Evolutionary conservation across 2,113 vertebrate genomes (phyloP).

Genomic region (Rutilus rutilus): DNA sequence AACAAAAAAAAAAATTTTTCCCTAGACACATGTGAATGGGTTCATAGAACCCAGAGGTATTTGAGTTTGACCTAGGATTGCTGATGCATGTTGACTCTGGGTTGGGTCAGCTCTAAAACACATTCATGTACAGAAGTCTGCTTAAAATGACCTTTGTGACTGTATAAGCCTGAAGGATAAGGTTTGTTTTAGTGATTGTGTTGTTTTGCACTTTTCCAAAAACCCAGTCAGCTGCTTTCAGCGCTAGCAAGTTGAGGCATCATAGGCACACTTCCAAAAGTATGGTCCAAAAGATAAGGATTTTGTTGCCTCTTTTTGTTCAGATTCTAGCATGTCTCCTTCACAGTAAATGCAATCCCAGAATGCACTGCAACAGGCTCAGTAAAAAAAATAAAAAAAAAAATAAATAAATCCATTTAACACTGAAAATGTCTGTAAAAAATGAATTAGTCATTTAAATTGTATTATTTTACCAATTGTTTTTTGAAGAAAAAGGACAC

Average conservation of each 20-base stretch:
- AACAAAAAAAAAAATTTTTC: constrained; percentile 3
- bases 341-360: not conserved
- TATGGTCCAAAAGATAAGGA: not conserved
- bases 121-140: not conserved
- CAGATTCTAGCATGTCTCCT: not conserved
- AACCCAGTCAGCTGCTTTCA: not conserved
- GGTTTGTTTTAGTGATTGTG: constrained; percentile 4
- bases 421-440: not conserved
- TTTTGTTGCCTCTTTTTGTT: not conserved
- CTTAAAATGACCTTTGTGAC: constrained; percentile 19
- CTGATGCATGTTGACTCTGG: constrained; percentile 38
- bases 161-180: not conserved
- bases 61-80: constrained; percentile 19
- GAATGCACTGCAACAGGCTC: not conserved
- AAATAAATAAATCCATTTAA: not conserved
- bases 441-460: not conserved
- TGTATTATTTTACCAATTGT: not conserved
- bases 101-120: constrained; percentile 31
- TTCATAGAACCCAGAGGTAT: constrained; percentile 14
- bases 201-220: not conserved
- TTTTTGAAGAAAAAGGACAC: too few species aligned
- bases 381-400: not conserved
- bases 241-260: not conserved
- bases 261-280: not conserved
- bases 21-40: not conserved